phyloP scores from a whole-genome alignment of 2,113 vertebrate genomes.

The Glareola pratincola region DNA sequence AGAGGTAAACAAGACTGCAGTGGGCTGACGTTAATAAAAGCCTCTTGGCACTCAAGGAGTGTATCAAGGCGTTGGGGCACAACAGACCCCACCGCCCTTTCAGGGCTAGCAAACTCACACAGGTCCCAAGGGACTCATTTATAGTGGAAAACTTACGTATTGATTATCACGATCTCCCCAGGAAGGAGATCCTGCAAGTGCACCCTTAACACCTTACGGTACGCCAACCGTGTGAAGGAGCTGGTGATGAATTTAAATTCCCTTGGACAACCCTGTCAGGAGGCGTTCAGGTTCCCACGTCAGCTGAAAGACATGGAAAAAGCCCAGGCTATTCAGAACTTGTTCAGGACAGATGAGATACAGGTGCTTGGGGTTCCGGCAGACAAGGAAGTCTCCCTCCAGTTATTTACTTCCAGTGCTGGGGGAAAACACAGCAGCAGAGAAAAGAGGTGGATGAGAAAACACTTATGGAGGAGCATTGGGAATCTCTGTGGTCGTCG shows the following conservation, averaged over 20 bases:
- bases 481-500: not conserved
- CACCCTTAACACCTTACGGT: constrained; percentile 83
- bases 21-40: constrained; percentile 87
- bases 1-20: constrained; percentile 84
- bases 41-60: constrained; percentile 85
- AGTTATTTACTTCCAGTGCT: not conserved
- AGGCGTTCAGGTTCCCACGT: not conserved
- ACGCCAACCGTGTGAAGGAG: constrained; percentile 75
- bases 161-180: constrained; percentile 86
- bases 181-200: constrained; percentile 84
- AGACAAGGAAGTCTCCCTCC: not conserved
- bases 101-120: constrained; percentile 86
- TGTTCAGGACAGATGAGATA: not conserved
- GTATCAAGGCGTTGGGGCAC: constrained; percentile 81
- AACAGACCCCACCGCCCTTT: constrained; percentile 86
- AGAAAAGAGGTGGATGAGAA: not conserved
- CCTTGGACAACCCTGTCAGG: not conserved
- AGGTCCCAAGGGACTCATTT: constrained; percentile 88
- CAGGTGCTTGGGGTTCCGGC: not conserved
- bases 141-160: constrained; percentile 87
- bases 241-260: not conserved
- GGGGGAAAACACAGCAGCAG: not conserved
- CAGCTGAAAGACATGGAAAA: not conserved
- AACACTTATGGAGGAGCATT: not conserved
- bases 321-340: not conserved